These are phyloP conservation scores for Lasioglossum leucozonium DNA, from an alignment of 2,888 invertebrate genomes.

Conservation along the genomic window DNA sequence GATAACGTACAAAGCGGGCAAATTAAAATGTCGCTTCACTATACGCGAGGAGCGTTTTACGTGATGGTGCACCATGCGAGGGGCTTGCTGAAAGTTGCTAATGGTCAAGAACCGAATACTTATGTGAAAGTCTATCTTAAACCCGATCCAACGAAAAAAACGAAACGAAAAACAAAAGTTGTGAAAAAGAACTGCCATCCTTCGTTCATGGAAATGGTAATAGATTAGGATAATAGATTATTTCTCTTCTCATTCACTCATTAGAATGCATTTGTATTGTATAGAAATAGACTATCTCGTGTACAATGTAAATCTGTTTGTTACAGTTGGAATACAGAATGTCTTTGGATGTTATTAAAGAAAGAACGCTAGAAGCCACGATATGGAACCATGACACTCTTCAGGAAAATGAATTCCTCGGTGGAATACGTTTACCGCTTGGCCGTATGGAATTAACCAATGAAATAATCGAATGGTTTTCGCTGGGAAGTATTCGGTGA, in stretches of 20 bases:
- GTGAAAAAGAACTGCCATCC: constrained; percentile 97
- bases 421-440: constrained; percentile 94
- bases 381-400: constrained; percentile 97
- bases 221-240: constrained; percentile 21
- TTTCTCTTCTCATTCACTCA: neutral
- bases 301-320: constrained; percentile 65
- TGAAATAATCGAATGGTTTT: constrained; percentile 95
- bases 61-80: constrained; percentile 96
- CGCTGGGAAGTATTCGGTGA: constrained; percentile 79
- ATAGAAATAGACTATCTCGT: neutral
- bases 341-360: constrained; percentile 91
- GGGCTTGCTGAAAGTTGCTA: constrained; percentile 92
- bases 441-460: constrained; percentile 89
- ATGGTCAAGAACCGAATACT: constrained; percentile 93
- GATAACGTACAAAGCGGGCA: constrained; percentile 87
- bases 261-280: neutral
- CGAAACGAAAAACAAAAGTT: constrained; percentile 98
- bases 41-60: constrained; percentile 90
- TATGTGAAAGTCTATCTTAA: constrained; percentile 97
- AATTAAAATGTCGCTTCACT: constrained; percentile 92
- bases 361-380: constrained; percentile 93
- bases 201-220: constrained; percentile 98
- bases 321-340: constrained; percentile 94
- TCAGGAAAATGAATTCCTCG: constrained; percentile 97
- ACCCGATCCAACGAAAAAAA: constrained; percentile 95